Conservation (phyloP, 2,113 vertebrate species). For the Axis porcinus region DNA sequence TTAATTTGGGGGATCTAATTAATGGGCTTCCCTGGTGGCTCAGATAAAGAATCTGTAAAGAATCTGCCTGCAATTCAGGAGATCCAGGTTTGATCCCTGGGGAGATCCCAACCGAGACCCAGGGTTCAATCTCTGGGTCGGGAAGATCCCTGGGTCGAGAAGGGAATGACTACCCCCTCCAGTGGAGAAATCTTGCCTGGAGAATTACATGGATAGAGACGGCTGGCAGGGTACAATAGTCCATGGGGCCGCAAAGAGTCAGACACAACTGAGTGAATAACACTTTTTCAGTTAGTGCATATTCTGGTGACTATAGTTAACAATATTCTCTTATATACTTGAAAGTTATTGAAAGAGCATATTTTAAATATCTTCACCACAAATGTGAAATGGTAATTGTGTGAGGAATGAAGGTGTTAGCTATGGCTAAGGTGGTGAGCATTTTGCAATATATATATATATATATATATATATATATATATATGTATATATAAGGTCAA, state of each 20-base stretch:
- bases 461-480: background rate
- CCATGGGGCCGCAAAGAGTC: accelerated
- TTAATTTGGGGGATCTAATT: background rate
- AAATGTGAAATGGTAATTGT: background rate
- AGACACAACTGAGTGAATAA: background rate
- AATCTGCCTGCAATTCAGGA: background rate
- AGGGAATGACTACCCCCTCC: background rate
- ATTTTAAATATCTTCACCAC: background rate
- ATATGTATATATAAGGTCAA: background rate
- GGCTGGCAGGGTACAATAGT: background rate
- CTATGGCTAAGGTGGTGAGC: background rate
- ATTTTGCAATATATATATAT: background rate
- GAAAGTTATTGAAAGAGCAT: background rate
- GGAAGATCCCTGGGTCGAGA: background rate
- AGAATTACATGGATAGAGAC: background rate
- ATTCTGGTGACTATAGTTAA: background rate
- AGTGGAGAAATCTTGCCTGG: background rate
- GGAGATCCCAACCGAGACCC: no score
- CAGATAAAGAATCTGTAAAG: background rate
- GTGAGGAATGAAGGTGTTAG: background rate
- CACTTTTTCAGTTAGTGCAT: background rate
- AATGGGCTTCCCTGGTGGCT: background rate
- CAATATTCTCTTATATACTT: background rate
- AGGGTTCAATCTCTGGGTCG: accelerated
- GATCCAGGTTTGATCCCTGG: background rate